These are phyloP conservation scores for Exocentrus adspersus DNA, from an alignment of 2,888 invertebrate species.

Conservation along the genomic window DNA sequence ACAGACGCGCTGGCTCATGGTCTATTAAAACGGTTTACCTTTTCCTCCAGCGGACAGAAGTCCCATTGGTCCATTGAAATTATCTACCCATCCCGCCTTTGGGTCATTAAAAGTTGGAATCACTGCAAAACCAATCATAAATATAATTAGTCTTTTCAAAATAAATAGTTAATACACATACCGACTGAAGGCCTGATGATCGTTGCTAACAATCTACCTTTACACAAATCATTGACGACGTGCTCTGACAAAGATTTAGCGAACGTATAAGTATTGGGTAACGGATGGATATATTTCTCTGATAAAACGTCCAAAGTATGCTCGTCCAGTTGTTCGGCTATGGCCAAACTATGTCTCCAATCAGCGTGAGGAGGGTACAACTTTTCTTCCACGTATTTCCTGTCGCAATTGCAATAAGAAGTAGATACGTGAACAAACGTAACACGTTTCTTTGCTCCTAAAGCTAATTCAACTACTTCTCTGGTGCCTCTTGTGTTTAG, in stretches of 20 bases:
- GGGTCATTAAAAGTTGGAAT: constrained; percentile 42
- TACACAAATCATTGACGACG: constrained; percentile 71
- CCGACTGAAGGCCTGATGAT: constrained; percentile 92
- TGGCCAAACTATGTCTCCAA: constrained; percentile 73
- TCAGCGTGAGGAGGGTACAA: constrained; percentile 76
- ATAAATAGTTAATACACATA: constrained; percentile 52
- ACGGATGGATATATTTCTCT: constrained; percentile 69
- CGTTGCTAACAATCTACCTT: constrained; percentile 74
- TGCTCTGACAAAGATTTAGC: constrained; percentile 90
- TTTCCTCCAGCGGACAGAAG: constrained; percentile 68
- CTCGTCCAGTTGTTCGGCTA: constrained; percentile 72
- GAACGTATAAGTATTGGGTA: constrained; percentile 92
- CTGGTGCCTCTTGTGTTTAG: constrained; percentile 75
- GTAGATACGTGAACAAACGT: constrained; percentile 86
- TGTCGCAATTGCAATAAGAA: constrained; percentile 85
- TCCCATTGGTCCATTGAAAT: constrained; percentile 89
- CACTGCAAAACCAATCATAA: constrained; percentile 31
- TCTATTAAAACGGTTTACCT: constrained; percentile 34
- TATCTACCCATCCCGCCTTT: constrained; percentile 79
- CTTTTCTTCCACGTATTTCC: constrained; percentile 75
- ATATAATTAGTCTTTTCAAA: too few species aligned
- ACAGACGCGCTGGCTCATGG: too few species aligned
- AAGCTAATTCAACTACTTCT: constrained; percentile 68
- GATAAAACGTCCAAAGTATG: constrained; percentile 68
- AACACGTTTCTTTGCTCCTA: constrained; percentile 61